Conservation (phyloP, 2,888 invertebrate species). For the Gandaritis pyraliata region DNA sequence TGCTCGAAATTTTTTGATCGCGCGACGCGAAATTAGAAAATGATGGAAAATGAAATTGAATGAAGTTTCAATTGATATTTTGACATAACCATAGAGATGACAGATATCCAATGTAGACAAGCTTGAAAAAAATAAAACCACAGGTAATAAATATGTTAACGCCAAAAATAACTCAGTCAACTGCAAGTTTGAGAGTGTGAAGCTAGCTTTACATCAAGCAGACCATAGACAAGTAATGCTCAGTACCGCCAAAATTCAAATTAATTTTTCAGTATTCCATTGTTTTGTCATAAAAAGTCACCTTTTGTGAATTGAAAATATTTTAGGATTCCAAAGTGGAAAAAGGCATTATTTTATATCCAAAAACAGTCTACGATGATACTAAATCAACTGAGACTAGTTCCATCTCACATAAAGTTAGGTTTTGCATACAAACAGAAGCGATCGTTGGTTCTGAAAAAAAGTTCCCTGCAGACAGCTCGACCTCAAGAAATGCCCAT, state of each 20-base stretch:
- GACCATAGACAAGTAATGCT: conserved; percentile 27
- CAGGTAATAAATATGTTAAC: conserved; percentile 1
- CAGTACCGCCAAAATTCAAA: conserved; percentile 56
- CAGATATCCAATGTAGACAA: conserved; percentile 16
- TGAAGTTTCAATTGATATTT: conserved; percentile 14
- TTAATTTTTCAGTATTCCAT: conserved; percentile 47
- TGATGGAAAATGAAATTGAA: not conserved
- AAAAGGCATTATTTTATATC: conserved; percentile 25
- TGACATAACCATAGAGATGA: conserved; percentile 17
- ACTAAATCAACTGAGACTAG: conserved; percentile 54
- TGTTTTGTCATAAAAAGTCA: conserved; percentile 42
- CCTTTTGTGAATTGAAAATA: conserved; percentile 29
- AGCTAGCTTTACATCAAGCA: not conserved
- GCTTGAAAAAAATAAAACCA: conserved; percentile 7
- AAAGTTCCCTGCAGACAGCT: conserved; percentile 45
- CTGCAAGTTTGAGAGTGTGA: not conserved
- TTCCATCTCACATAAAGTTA: conserved; percentile 44
- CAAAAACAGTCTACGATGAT: conserved; percentile 46
- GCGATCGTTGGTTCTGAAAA: conserved; percentile 46
- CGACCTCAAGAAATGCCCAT: conserved; percentile 49
- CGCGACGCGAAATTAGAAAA: no score
- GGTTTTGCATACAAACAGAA: conserved; percentile 44
- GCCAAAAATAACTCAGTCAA: not conserved
- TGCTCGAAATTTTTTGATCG: conserved; percentile 29
- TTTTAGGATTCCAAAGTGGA: conserved; percentile 33